Percentiles rank a stretch among this genome's conserved stretches.
These are phyloP conservation scores for Erebia ligea DNA, from an alignment of 2,888 invertebrate species.

Conservation along the genomic window DNA sequence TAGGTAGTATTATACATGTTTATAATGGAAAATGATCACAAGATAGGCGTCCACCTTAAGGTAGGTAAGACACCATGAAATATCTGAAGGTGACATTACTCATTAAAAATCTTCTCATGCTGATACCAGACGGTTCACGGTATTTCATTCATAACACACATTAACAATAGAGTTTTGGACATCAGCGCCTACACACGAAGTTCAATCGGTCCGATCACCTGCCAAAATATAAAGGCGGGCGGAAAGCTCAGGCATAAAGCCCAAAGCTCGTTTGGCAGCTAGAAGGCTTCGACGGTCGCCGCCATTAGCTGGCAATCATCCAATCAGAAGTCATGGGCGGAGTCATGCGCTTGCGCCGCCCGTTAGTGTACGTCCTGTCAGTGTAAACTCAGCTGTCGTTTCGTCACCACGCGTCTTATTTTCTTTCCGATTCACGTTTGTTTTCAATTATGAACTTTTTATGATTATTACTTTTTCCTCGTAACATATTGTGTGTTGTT, in stretches of 20 bases:
- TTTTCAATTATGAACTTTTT: conserved; percentile 67
- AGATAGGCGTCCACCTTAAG: too few species aligned
- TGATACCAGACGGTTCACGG: conserved; percentile 17
- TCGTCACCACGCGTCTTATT: conserved; percentile 56
- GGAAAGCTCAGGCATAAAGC: conserved; percentile 67
- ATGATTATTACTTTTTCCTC: conserved; percentile 52
- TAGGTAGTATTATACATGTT: too few species aligned
- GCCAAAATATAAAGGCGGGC: conserved; percentile 68
- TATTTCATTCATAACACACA: conserved; percentile 32
- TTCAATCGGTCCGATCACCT: conserved; percentile 67
- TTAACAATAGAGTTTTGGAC: conserved; percentile 35
- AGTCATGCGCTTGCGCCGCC: conserved; percentile 77
- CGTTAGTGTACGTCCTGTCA: conserved; percentile 56
- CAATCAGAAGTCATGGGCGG: conserved; percentile 66
- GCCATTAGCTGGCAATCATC: conserved; percentile 61
- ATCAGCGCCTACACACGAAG: conserved; percentile 67
- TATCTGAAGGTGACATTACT: conserved; percentile 1
- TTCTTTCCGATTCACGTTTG: conserved; percentile 51
- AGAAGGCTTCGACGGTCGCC: conserved; percentile 61
- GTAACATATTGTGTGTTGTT: conserved; percentile 22
- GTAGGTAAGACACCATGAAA: too few species aligned
- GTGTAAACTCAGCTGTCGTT: conserved; percentile 74
- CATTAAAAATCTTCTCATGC: conserved; percentile 23
- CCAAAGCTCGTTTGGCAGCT: conserved; percentile 41
- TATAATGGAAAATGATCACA: too few species aligned